A percentile compares a stretch with the other conserved stretches of the same genome.
Evolutionary conservation across 2,113 vertebrate genomes (phyloP).

Genomic region (Chamaetylas fuelleborni): DNA sequence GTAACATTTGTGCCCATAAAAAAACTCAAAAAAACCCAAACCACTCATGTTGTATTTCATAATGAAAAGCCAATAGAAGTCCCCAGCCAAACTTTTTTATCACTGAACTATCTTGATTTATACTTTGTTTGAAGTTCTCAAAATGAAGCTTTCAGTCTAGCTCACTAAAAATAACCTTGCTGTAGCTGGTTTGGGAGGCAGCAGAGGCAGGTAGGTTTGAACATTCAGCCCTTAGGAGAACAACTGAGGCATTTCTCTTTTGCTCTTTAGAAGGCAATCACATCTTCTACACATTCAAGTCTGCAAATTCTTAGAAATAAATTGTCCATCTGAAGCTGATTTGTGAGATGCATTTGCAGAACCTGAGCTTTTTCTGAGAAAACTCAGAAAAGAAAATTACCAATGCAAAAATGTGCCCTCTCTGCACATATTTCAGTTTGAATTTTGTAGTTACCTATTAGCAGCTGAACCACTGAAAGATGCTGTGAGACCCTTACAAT

Average conservation of each 20-base stretch:
- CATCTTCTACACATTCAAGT: neutral
- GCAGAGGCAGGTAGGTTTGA: neutral
- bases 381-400: neutral
- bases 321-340: neutral
- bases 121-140: constrained; percentile 42
- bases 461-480: neutral
- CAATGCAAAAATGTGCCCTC: neutral
- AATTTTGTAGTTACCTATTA: neutral
- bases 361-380: neutral
- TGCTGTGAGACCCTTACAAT: neutral
- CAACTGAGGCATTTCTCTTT: neutral
- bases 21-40: neutral
- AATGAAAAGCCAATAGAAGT: constrained; percentile 12
- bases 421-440: neutral
- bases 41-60: constrained; percentile 4
- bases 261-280: neutral
- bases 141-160: constrained; percentile 32
- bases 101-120: constrained; percentile 49
- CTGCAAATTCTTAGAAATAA: neutral
- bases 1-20: constrained; percentile 32
- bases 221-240: neutral
- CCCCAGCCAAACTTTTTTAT: constrained; percentile 33
- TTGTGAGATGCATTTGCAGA: neutral
- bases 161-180: neutral
- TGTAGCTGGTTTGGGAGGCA: neutral